Evolutionary conservation across 2,888 invertebrate genomes (phyloP).

Genomic region (Kryphioiulus occultus): DNA sequence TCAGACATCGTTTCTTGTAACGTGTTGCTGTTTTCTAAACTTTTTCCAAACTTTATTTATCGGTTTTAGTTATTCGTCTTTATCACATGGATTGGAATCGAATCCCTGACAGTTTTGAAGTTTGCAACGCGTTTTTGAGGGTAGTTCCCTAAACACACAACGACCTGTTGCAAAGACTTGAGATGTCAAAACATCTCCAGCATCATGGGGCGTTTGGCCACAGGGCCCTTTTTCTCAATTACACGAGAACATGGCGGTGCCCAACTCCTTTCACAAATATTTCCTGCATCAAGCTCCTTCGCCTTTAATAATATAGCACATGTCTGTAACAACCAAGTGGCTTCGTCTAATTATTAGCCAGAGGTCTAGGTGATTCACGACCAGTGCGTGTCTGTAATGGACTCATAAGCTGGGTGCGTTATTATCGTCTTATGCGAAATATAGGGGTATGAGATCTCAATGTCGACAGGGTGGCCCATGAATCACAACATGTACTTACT

Average conservation of each 20-base stretch:
- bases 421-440: not conserved
- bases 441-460: not conserved
- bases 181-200: too few species aligned
- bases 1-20: too few species aligned
- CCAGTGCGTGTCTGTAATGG: not conserved
- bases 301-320: not conserved
- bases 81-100: too few species aligned
- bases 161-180: too few species aligned
- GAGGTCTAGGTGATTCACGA: not conserved
- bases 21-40: too few species aligned
- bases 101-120: too few species aligned
- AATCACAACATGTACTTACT: not conserved
- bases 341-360: not conserved
- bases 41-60: too few species aligned
- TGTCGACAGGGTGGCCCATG: not conserved
- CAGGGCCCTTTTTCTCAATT: not conserved
- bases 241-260: not conserved
- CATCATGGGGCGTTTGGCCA: not conserved
- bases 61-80: too few species aligned
- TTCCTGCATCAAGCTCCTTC: not conserved
- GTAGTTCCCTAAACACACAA: too few species aligned
- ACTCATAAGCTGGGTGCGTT: not conserved
- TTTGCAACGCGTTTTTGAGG: too few species aligned
- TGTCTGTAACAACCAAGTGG: not conserved
- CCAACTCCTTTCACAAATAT: not conserved